Evolutionary conservation across 2,113 vertebrate species (phyloP).

Genomic region (Brachyistius frenatus): DNA sequence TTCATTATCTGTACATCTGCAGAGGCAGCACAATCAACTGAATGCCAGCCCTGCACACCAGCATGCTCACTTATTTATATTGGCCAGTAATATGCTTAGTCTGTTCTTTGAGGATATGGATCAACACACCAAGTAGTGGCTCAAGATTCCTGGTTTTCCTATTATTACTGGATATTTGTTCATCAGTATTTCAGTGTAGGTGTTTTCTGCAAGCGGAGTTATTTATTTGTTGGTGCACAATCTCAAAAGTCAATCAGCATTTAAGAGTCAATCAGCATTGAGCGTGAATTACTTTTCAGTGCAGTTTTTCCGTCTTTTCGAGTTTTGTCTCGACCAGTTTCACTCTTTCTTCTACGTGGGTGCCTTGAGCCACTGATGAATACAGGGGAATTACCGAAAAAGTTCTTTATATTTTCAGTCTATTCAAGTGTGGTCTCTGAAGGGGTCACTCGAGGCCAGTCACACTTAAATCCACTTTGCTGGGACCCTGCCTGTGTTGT

Average conservation of each 20-base stretch:
- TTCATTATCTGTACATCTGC: constrained; percentile 52
- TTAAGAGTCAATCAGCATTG: background rate
- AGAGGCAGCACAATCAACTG: constrained; percentile 35
- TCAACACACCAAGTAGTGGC: background rate
- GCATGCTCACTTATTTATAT: constrained; percentile 42
- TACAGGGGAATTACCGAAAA: background rate
- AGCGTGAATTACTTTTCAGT: background rate
- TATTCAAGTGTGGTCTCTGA: background rate
- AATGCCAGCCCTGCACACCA: constrained; percentile 5
- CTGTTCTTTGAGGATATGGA: constrained; percentile 3
- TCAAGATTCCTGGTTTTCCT: background rate
- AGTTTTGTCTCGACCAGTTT: background rate
- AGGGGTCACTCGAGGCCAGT: background rate
- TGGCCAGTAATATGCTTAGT: background rate
- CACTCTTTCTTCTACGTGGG: background rate
- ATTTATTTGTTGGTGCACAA: background rate
- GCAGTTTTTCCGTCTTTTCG: background rate
- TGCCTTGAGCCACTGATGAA: too few species aligned
- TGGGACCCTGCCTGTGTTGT: constrained; percentile 1
- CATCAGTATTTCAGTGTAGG: background rate
- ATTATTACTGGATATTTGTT: background rate
- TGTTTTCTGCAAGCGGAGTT: background rate
- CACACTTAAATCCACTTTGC: background rate
- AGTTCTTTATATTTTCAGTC: background rate
- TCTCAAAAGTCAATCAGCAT: background rate